phyloP scores from a whole-genome alignment of 2,113 vertebrate species.

The Phasianus colchicus region DNA sequence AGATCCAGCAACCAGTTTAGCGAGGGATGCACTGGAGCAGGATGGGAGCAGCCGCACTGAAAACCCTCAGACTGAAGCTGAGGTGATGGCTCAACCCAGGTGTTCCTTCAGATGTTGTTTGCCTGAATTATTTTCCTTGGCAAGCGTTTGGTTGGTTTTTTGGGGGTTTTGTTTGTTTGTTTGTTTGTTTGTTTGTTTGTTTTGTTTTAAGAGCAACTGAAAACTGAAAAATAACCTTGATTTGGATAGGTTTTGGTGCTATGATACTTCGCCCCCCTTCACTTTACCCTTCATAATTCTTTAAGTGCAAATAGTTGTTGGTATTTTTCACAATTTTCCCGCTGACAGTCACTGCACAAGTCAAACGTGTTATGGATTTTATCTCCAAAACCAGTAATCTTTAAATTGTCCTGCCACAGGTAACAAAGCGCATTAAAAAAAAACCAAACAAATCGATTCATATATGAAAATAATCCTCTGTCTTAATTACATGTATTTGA shows the following conservation, averaged over 20 bases:
- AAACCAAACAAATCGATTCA: background rate
- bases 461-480: background rate
- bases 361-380: background rate
- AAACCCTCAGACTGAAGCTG: background rate
- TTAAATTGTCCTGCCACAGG: background rate
- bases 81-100: background rate
- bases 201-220: background rate
- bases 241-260: background rate
- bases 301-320: background rate
- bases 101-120: background rate
- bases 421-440: slow-evolving; percentile 1
- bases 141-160: background rate
- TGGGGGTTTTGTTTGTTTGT: no score
- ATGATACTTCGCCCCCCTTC: background rate
- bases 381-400: slow-evolving; percentile 2
- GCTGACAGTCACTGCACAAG: background rate
- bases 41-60: background rate
- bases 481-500: background rate
- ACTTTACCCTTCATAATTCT: background rate
- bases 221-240: background rate
- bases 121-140: background rate
- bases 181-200: no score
- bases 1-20: background rate
- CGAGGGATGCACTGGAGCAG: background rate
- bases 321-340: background rate